Evolutionary conservation across 1,140 invertebrate species (phyloP).

Genomic region (Hyles vespertilio): DNA sequence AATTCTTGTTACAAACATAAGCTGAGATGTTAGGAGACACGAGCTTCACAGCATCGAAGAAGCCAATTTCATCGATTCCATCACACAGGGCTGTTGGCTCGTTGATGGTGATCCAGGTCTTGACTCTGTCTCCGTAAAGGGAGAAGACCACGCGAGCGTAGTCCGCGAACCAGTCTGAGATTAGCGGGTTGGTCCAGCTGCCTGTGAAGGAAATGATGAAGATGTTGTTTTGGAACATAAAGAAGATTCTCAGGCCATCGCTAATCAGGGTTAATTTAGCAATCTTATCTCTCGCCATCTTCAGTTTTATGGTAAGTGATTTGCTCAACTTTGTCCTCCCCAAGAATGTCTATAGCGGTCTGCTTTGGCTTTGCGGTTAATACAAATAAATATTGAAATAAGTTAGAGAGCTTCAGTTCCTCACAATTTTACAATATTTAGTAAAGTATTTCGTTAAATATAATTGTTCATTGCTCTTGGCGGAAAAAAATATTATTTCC

Average conservation of each 20-base stretch:
- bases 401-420: too few species aligned
- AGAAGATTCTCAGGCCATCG: neutral
- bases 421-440: too few species aligned
- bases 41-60: slow-evolving; percentile 56
- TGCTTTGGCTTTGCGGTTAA: too few species aligned
- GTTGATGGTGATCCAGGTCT: slow-evolving; percentile 81
- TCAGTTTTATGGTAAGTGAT: neutral
- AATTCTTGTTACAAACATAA: slow-evolving; percentile 73
- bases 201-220: slow-evolving; percentile 44
- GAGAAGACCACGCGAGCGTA: slow-evolving; percentile 77
- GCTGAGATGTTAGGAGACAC: slow-evolving; percentile 57
- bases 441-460: too few species aligned
- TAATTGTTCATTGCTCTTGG: too few species aligned
- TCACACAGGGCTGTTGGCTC: slow-evolving; percentile 78
- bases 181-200: slow-evolving; percentile 74
- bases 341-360: too few species aligned
- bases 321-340: neutral
- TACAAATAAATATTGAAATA: too few species aligned
- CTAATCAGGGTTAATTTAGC: neutral
- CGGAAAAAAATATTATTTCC: too few species aligned
- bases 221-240: neutral
- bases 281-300: neutral
- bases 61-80: slow-evolving; percentile 66
- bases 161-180: slow-evolving; percentile 77
- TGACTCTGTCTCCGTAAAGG: slow-evolving; percentile 77